Base-by-base conservation (phyloP, 2,797 vertebrate genomes). In the Coreius guichenoti region DNA sequence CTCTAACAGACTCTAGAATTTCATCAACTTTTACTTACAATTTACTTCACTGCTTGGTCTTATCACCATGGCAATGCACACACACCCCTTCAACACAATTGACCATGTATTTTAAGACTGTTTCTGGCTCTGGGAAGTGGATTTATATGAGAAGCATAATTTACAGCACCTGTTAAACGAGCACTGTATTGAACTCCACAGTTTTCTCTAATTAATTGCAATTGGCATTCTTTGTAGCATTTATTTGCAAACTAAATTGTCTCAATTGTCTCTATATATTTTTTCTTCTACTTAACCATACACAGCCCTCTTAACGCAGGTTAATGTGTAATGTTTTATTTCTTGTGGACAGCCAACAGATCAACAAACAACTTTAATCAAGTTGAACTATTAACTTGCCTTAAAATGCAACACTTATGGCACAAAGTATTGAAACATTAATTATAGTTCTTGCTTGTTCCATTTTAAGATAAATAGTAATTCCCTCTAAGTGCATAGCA, bases 21-120 rank as follows among this genome's bases (percentile, higher is more conserved):
- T 93, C 86, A 92, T 92, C 83, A 90, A 91, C 89, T 90, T 90
- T 90, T 79, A 85, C 90, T 93, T 93, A 93, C 87, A 93, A 92
- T 88, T 87, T 89, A 77, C 77, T 85, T 89, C 88, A 87, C 85
- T 83, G 90, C 70, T 89, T 87, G 81, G 84, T 87, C 74, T 78
- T 75, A 87, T 91, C 76, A 80, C 89, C 76, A n/a, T 43, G 74
- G 86, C 87, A 81, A 58, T 84, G 39, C n/a, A 84, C 85, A 74
- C 82, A 89, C 89, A 67, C 19, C 17, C 1, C 51, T 63, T 33
- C 21, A 54, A 9, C 14, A 23, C 65, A 79, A 47, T 4, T 54
- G 8, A 61, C 21, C 5, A 31, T 76, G 9, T 54, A 49, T 74
- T 83, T 29, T 67, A 83, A 14, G 43, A 31, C 39, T 11, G 16